Conservation (phyloP, 2,113 vertebrate genomes). For the Anoura caudifer region DNA sequence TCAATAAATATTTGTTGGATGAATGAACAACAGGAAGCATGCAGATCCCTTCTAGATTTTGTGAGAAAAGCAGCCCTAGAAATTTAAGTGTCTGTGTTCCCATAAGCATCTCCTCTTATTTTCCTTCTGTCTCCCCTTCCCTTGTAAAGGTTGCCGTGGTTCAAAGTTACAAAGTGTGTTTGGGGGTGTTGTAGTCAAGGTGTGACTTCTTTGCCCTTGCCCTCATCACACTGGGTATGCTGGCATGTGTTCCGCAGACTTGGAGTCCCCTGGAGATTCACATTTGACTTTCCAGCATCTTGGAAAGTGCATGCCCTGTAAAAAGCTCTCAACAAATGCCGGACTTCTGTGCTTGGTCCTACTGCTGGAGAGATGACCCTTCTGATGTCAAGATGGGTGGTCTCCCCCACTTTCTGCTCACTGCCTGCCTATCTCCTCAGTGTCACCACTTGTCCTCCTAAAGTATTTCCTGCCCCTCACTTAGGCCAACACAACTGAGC, state of each 20-base stretch:
- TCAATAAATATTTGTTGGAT: background rate
- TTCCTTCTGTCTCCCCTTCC: background rate
- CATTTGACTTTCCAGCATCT: background rate
- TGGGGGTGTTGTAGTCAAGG: background rate
- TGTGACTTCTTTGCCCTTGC: background rate
- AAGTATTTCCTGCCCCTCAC: background rate
- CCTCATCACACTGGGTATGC: rapidly evolving
- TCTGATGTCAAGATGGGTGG: background rate
- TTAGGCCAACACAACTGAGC: background rate
- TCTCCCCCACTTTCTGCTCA: background rate
- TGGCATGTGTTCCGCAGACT: rapidly evolving
- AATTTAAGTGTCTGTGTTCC: background rate
- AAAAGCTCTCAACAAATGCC: background rate
- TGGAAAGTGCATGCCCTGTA: background rate
- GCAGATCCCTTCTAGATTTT: background rate
- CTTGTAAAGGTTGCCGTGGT: background rate
- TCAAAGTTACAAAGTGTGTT: background rate
- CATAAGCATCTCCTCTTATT: background rate
- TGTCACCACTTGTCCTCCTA: background rate
- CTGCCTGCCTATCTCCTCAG: background rate
- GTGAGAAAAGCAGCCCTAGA: background rate
- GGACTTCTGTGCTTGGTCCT: background rate
- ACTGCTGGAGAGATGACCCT: background rate
- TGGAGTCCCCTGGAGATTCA: background rate
- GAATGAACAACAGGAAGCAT: background rate